phyloP scores from a whole-genome alignment of 2,113 vertebrate species.

The Todiramphus saurophagus region DNA sequence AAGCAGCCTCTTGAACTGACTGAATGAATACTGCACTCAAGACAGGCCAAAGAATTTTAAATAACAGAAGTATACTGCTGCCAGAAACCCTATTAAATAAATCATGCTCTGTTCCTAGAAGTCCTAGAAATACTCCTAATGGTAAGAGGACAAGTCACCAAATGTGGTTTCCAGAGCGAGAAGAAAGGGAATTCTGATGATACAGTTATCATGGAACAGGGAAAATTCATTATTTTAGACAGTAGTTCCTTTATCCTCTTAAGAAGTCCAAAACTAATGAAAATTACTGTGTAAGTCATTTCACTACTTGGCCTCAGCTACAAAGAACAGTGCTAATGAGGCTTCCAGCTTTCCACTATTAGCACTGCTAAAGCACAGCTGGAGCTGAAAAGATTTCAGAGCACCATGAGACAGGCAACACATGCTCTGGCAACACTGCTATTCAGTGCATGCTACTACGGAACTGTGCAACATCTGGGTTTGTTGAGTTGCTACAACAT shows the following conservation, averaged over 20 bases:
- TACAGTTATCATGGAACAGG: not conserved
- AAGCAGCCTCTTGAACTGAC: not conserved
- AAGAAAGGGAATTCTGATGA: not conserved
- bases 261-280: not conserved
- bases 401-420: not conserved
- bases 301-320: not conserved
- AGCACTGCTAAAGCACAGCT: not conserved
- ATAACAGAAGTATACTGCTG: not conserved
- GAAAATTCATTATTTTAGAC: not conserved
- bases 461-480: not conserved
- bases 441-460: accelerated
- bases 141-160: not conserved
- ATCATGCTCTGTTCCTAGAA: not conserved
- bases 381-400: not conserved
- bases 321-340: not conserved
- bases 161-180: not conserved
- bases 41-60: not conserved
- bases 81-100: not conserved
- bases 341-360: not conserved
- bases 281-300: not conserved
- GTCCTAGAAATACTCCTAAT: not conserved
- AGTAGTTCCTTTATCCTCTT: not conserved
- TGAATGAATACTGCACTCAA: not conserved
- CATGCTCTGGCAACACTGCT: not conserved
- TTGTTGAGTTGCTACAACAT: not conserved